Conservation (phyloP, 2,113 vertebrate genomes). For the Danionella cerebrum region DNA sequence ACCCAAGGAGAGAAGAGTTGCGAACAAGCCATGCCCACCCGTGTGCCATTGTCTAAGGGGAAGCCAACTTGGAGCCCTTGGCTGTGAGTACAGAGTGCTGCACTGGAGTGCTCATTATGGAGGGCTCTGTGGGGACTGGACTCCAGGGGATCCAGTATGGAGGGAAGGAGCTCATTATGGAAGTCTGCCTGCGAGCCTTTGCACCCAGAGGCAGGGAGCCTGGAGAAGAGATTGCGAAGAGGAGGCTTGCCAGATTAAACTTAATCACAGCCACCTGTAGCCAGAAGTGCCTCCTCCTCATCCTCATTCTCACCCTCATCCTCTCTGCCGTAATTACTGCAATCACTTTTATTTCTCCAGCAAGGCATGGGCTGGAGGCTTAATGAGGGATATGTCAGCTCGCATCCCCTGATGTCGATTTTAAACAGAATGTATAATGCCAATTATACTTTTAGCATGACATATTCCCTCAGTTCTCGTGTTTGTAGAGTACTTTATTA, state of each 20-base stretch:
- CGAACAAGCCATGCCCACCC: conserved; percentile 56
- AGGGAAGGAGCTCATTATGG: conserved; percentile 69
- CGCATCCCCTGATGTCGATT: conserved; percentile 55
- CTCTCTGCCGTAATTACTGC: conserved; percentile 55
- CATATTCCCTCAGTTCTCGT: conserved; percentile 29
- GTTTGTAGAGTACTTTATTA: conserved; percentile 6
- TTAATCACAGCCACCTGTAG: conserved; percentile 72
- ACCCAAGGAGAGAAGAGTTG: conserved; percentile 39
- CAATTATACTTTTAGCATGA: conserved; percentile 59
- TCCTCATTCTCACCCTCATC: conserved; percentile 10
- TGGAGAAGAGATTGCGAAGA: conserved; percentile 43
- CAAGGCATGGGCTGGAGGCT: conserved; percentile 50
- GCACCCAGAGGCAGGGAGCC: conserved; percentile 44
- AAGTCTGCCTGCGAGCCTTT: conserved; percentile 48
- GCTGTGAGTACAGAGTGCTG: conserved; percentile 55
- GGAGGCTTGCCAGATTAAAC: conserved; percentile 66
- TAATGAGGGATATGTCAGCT: conserved; percentile 54
- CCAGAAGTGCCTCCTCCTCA: conserved; percentile 49
- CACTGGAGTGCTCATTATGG: conserved; percentile 71
- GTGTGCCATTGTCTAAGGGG: conserved; percentile 48
- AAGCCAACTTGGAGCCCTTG: conserved; percentile 53
- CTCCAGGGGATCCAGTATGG: conserved; percentile 59
- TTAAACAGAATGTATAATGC: conserved; percentile 60
- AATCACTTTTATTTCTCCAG: conserved; percentile 54
- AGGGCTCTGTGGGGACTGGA: conserved; percentile 64